phyloP scores from a whole-genome alignment of 1,140 invertebrate genomes.

The Nymphalis io region DNA sequence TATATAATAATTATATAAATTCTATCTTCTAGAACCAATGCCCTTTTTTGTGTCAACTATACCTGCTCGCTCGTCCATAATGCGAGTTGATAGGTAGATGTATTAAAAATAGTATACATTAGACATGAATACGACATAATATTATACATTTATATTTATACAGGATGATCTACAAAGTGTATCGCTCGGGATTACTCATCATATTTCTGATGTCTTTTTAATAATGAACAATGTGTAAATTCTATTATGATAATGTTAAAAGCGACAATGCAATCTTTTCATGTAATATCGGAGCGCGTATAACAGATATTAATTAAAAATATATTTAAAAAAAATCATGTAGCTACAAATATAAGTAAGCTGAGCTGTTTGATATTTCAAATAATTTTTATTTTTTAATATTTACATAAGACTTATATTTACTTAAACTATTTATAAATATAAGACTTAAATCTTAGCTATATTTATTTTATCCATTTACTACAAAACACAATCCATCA shows the following conservation, averaged over 20 bases:
- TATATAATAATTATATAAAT: too few species aligned
- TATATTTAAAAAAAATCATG: neutral
- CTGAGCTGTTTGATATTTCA: too few species aligned
- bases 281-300: slow-evolving; percentile 3
- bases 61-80: slow-evolving; percentile 75
- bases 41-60: slow-evolving; percentile 50
- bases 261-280: slow-evolving; percentile 21
- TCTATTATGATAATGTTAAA: slow-evolving; percentile 38
- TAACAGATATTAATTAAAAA: slow-evolving; percentile 3
- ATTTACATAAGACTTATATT: too few species aligned
- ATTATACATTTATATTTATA: slow-evolving; percentile 46
- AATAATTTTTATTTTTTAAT: too few species aligned
- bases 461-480: slow-evolving; percentile 20
- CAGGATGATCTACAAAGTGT: slow-evolving; percentile 50
- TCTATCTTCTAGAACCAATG: too few species aligned
- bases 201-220: slow-evolving; percentile 47
- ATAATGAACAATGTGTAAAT: slow-evolving; percentile 32
- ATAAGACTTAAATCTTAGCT: neutral
- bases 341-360: too few species aligned
- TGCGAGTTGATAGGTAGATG: slow-evolving; percentile 80
- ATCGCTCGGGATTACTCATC: slow-evolving; percentile 56
- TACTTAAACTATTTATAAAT: too few species aligned
- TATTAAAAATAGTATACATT: slow-evolving; percentile 81
- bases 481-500: slow-evolving; percentile 47
- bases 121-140: slow-evolving; percentile 75